Evolutionary conservation across 37 sponge, comb jelly and placozoan genomes (phyloP).

Genomic region (Crambe crambe): DNA sequence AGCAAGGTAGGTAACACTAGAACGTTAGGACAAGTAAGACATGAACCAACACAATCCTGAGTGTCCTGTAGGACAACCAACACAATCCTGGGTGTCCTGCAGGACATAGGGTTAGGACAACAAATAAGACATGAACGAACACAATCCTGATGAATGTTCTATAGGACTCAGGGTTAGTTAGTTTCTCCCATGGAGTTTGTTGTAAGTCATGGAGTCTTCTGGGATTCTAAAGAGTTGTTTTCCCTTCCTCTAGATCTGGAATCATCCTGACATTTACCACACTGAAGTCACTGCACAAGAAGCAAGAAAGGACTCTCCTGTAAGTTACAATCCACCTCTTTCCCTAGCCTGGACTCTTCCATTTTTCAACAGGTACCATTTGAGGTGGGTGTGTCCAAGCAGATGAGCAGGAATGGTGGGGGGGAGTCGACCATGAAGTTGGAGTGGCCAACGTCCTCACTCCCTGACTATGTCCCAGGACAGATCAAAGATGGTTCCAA

Average conservation of each 20-base stretch:
- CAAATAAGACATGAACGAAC: too few relatives aligned
- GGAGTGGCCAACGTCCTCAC: constrained; percentile 20
- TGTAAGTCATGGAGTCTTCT: too few relatives aligned
- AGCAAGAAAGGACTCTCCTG: constrained; percentile 2
- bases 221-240: constrained; percentile 1
- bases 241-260: constrained; percentile 85
- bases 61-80: too few relatives aligned
- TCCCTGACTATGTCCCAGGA: constrained; percentile 66
- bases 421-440: background rate
- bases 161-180: too few relatives aligned
- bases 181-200: too few relatives aligned
- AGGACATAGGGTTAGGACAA: too few relatives aligned
- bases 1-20: constrained; percentile 85
- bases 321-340: background rate
- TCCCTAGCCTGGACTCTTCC: background rate
- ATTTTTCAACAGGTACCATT: background rate
- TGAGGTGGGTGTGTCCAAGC: constrained; percentile 1
- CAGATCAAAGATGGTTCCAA: constrained; percentile 82
- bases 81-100: too few relatives aligned
- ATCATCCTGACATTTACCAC: constrained; percentile 95
- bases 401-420: background rate
- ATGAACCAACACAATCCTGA: too few relatives aligned
- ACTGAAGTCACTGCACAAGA: constrained; percentile 28
- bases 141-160: too few relatives aligned
- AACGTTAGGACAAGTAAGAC: too few relatives aligned